Conservation (phyloP, 2,113 vertebrate genomes). For the Dinomys branickii region DNA sequence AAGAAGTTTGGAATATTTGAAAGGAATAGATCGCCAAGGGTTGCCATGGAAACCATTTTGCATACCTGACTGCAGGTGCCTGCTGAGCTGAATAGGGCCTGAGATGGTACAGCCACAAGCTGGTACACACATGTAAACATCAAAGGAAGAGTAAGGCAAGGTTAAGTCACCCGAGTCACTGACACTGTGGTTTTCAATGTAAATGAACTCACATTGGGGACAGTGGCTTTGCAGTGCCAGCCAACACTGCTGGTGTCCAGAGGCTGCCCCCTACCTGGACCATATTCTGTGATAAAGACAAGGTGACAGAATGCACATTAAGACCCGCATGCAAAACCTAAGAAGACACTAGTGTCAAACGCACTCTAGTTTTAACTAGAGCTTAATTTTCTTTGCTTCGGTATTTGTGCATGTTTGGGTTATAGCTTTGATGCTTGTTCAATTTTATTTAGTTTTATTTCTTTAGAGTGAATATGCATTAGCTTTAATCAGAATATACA, state of each 20-base stretch:
- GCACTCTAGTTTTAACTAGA: background rate
- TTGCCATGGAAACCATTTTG: constrained; percentile 55
- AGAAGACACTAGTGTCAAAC: background rate
- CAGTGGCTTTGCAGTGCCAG: background rate
- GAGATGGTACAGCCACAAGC: background rate
- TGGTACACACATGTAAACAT: background rate
- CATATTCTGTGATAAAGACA: background rate
- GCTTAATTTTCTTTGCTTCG: background rate
- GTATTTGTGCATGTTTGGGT: background rate
- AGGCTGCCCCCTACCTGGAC: background rate
- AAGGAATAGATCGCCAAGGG: constrained; percentile 46
- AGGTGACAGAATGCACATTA: constrained; percentile 33
- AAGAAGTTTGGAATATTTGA: constrained; percentile 52
- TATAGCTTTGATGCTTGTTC: background rate
- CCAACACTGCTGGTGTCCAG: background rate
- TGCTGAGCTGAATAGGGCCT: background rate
- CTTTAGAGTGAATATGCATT: background rate
- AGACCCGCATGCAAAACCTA: background rate
- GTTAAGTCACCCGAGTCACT: background rate
- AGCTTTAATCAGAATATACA: background rate
- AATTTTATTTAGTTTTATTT: background rate
- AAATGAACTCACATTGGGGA: background rate
- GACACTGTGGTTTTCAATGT: background rate
- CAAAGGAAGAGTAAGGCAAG: background rate
- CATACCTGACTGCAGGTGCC: constrained; percentile 61